A percentile compares a stretch with the other conserved stretches of the same genome.
phyloP scores from a whole-genome alignment of 2,888 invertebrate genomes.

The Acanthosepion esculentum region DNA sequence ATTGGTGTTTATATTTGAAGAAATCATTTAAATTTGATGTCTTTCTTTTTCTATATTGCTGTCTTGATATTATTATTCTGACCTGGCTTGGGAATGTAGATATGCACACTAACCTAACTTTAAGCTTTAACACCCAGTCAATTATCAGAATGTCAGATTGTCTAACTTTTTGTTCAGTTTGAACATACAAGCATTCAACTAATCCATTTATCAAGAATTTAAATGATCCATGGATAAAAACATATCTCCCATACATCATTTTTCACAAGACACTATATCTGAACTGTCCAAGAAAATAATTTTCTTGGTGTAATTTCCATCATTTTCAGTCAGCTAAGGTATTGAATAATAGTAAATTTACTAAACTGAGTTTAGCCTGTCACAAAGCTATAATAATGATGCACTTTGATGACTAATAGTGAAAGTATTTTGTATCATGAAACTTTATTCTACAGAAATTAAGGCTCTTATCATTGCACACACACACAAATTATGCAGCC shows the following conservation, averaged over 20 bases:
- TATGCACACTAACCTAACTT: not conserved
- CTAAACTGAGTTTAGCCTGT: too few relatives aligned
- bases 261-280: too few relatives aligned
- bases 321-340: too few relatives aligned
- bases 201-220: not conserved
- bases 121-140: not conserved
- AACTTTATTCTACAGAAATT: too few relatives aligned
- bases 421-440: too few relatives aligned
- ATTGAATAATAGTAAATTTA: too few relatives aligned
- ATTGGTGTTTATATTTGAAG: not conserved
- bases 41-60: constrained; percentile 12
- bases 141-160: not conserved
- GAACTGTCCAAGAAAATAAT: too few relatives aligned
- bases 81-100: not conserved
- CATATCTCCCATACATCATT: not conserved
- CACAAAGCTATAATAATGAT: too few relatives aligned
- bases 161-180: not conserved
- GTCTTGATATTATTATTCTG: constrained; percentile 4
- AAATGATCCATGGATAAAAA: not conserved
- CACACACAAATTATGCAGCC: too few relatives aligned
- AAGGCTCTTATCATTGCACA: too few relatives aligned
- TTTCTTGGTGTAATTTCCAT: too few relatives aligned
- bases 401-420: too few relatives aligned
- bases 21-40: not conserved
- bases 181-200: not conserved